A percentile compares a stretch with the other conserved stretches of the same genome.
Conservation (phyloP, 2,113 vertebrate species). For the Synchiropus splendidus region DNA sequence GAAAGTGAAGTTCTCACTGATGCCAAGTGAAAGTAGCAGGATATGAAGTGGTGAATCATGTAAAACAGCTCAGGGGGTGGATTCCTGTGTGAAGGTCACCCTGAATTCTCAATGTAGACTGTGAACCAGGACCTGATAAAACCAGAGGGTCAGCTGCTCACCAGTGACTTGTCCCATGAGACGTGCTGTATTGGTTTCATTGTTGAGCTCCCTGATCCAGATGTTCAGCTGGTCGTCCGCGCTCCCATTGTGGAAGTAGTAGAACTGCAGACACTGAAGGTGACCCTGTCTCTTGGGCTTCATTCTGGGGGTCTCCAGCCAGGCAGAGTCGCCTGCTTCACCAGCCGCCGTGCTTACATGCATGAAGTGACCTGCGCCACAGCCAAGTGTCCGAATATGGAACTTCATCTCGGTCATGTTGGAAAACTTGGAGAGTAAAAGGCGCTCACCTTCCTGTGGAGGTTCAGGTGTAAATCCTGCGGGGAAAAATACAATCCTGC, state of each 20-base stretch:
- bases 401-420: no score
- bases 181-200: constrained; percentile 17
- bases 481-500: no score
- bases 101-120: no score
- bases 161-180: constrained; percentile 64
- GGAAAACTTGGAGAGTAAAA: background rate
- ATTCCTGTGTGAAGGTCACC: no score
- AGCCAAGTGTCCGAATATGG: constrained; percentile 1
- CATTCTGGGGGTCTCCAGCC: constrained; percentile 67
- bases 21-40: no score
- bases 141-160: no score
- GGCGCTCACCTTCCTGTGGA: no score
- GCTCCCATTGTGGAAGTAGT: constrained; percentile 67
- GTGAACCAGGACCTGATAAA: no score
- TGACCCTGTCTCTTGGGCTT: constrained; percentile 50
- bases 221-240: constrained; percentile 60
- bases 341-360: constrained; percentile 57
- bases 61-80: no score
- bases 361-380: constrained; percentile 59
- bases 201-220: constrained; percentile 62
- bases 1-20: no score
- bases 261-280: constrained; percentile 80
- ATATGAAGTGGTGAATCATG: no score
- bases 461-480: no score
- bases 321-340: constrained; percentile 37